These are phyloP conservation scores for Laothoe populi DNA, from an alignment of 2,888 invertebrate genomes.

Conservation along the genomic window DNA sequence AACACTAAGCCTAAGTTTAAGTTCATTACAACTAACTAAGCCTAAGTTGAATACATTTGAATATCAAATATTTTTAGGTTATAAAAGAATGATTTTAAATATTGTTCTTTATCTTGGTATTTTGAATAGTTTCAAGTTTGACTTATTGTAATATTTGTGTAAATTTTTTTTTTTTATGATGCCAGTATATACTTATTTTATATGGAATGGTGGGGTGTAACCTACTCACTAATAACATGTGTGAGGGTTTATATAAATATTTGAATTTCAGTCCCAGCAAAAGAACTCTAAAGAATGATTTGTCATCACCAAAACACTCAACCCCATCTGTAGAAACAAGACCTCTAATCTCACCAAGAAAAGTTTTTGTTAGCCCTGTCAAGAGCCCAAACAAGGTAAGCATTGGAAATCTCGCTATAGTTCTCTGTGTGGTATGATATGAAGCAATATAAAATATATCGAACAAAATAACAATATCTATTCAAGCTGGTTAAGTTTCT, in stretches of 20 bases:
- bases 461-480: too few species aligned
- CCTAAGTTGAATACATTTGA: too few species aligned
- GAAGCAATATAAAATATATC: too few species aligned
- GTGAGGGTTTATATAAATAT: background rate
- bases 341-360: slow-evolving; percentile 86
- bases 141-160: too few species aligned
- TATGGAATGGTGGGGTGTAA: too few species aligned
- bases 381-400: slow-evolving; percentile 86
- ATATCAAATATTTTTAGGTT: background rate
- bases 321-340: slow-evolving; percentile 69
- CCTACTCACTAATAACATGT: background rate
- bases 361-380: slow-evolving; percentile 86
- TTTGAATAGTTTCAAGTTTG: too few species aligned
- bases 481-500: too few species aligned
- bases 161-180: background rate
- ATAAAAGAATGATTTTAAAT: too few species aligned
- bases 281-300: slow-evolving; percentile 59
- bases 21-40: too few species aligned
- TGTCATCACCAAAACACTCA: slow-evolving; percentile 86
- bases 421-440: background rate
- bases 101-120: too few species aligned
- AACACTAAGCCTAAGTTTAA: too few species aligned
- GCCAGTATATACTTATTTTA: too few species aligned
- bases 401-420: background rate
- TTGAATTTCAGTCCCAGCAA: slow-evolving; percentile 85